phyloP scores from a whole-genome alignment of 2,797 vertebrate genomes.

The Varecia variegata region DNA sequence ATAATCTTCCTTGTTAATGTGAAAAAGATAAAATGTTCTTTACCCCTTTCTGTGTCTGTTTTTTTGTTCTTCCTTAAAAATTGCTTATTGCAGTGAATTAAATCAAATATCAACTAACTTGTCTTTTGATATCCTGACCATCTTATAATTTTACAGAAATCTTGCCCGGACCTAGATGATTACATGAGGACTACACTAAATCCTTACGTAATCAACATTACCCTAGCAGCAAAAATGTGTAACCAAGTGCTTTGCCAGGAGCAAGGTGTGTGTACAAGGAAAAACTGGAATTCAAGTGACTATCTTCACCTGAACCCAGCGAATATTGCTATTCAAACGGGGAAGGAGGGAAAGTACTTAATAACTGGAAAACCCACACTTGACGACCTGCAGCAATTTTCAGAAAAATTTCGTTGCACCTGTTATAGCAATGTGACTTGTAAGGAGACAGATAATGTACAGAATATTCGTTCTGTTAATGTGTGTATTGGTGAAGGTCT shows the following conservation, averaged over 20 bases:
- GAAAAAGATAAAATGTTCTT: neutral
- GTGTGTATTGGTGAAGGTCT: slow-evolving; percentile 76
- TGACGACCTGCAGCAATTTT: slow-evolving; percentile 83
- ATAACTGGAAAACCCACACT: slow-evolving; percentile 83
- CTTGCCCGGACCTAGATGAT: slow-evolving; percentile 85
- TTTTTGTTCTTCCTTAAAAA: neutral
- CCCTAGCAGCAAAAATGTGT: slow-evolving; percentile 91
- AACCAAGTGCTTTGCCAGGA: slow-evolving; percentile 87
- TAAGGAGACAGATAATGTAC: slow-evolving; percentile 53
- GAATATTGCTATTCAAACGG: slow-evolving; percentile 82
- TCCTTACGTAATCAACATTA: slow-evolving; percentile 92
- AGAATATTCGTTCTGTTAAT: slow-evolving; percentile 47
- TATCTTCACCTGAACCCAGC: slow-evolving; percentile 90
- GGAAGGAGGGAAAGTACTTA: slow-evolving; percentile 77
- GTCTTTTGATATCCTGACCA: neutral
- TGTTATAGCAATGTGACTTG: slow-evolving; percentile 86
- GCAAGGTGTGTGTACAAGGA: slow-evolving; percentile 87
- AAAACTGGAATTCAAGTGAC: slow-evolving; percentile 82
- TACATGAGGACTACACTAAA: slow-evolving; percentile 86
- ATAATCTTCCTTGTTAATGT: neutral
- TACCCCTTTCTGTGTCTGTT: neutral
- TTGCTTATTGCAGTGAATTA: neutral
- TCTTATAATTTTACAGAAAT: slow-evolving; percentile 82
- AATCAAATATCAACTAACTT: neutral
- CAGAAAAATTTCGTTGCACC: slow-evolving; percentile 85